phyloP scores from a whole-genome alignment of 2,888 invertebrate species.

The Euphydryas editha region DNA sequence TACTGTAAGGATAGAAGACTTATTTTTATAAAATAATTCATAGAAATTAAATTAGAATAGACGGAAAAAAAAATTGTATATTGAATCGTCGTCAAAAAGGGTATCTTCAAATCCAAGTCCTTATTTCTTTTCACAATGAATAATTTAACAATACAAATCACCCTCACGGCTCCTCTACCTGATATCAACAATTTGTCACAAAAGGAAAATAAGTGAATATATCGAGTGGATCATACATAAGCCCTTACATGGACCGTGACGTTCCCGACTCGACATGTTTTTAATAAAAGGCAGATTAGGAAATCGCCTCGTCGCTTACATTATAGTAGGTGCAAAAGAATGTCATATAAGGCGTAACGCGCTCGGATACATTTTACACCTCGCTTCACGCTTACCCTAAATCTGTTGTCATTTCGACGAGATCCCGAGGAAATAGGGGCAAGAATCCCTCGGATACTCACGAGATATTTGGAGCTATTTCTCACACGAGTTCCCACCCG shows the following conservation, averaged over 20 bases:
- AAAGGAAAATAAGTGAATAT: slow-evolving; percentile 35
- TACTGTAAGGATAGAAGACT: neutral
- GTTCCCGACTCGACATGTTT: slow-evolving; percentile 64
- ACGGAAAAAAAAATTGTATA: neutral
- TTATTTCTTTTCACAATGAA: slow-evolving; percentile 43
- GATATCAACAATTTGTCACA: slow-evolving; percentile 35
- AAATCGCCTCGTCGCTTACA: slow-evolving; percentile 70
- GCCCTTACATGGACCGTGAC: slow-evolving; percentile 39
- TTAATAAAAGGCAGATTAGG: slow-evolving; percentile 79
- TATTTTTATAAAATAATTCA: neutral
- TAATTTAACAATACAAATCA: slow-evolving; percentile 39
- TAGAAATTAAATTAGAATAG: neutral
- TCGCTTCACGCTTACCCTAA: slow-evolving; percentile 81
- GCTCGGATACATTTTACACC: slow-evolving; percentile 81
- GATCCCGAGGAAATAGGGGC: slow-evolving; percentile 77
- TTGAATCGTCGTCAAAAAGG: slow-evolving; percentile 53
- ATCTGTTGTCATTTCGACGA: slow-evolving; percentile 81
- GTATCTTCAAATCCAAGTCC: slow-evolving; percentile 64
- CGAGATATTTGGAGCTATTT: slow-evolving; percentile 77
- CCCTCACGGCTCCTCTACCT: slow-evolving; percentile 27
- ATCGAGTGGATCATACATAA: slow-evolving; percentile 37
- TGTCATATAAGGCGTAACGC: slow-evolving; percentile 77
- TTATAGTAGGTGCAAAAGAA: slow-evolving; percentile 74
- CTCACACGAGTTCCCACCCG: slow-evolving; percentile 64
- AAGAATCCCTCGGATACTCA: slow-evolving; percentile 75